A percentile compares a stretch with the other conserved stretches of the same genome.
Evolutionary conservation across 2,888 invertebrate species (phyloP).

Genomic region (Synanthedon myopaeformis): DNA sequence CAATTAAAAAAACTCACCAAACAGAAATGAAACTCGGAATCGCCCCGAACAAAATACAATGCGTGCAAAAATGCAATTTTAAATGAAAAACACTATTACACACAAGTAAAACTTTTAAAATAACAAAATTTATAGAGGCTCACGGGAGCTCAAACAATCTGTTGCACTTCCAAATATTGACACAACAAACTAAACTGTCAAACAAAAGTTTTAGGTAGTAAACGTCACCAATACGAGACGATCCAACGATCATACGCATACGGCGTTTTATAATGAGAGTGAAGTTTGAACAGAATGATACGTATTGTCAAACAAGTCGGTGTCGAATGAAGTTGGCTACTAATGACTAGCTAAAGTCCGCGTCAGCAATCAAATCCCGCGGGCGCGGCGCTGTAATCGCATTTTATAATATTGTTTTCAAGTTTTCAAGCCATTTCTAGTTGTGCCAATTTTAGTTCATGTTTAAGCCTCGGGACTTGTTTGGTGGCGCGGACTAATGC

Average conservation of each 20-base stretch:
- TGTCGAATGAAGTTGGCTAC: constrained; percentile 55
- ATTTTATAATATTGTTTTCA: too few species aligned
- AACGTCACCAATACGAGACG: constrained; percentile 43
- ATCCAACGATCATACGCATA: constrained; percentile 25
- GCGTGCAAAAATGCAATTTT: too few species aligned
- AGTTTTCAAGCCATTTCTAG: too few species aligned
- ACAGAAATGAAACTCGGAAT: too few species aligned
- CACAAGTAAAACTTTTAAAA: background rate
- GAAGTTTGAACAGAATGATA: constrained; percentile 36
- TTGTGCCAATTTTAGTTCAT: too few species aligned
- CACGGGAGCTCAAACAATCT: constrained; percentile 10
- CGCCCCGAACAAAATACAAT: too few species aligned
- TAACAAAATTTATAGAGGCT: constrained; percentile 2
- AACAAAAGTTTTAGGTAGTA: constrained; percentile 30
- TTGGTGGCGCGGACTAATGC: background rate
- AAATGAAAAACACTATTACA: too few species aligned
- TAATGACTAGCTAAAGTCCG: constrained; percentile 13
- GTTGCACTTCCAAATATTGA: constrained; percentile 31
- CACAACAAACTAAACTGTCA: constrained; percentile 46
- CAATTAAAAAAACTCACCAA: background rate
- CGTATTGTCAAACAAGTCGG: constrained; percentile 22
- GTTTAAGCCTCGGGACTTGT: background rate
- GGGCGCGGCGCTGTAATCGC: too few species aligned
- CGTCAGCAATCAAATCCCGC: too few species aligned
- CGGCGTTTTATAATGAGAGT: constrained; percentile 36